These are phyloP conservation scores for Himalopsyche tibetana DNA, from an alignment of 2,888 invertebrate species.

Conservation along the genomic window DNA sequence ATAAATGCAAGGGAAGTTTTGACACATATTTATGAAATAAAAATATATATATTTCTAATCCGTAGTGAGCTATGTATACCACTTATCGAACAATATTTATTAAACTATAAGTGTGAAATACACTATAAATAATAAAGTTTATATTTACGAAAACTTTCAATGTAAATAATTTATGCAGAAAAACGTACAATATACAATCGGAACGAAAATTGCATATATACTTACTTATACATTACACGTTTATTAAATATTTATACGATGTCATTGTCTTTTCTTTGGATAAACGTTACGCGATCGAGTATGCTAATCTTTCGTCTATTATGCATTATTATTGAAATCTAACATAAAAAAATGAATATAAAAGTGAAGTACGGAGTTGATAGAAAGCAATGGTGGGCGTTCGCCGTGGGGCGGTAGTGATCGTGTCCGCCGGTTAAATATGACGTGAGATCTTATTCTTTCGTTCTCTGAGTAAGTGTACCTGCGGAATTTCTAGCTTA, in stretches of 20 bases:
- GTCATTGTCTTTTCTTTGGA: not conserved
- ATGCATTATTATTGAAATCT: not conserved
- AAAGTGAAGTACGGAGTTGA: not conserved
- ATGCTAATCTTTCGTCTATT: not conserved
- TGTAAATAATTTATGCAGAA: too few species aligned
- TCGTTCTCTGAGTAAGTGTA: constrained; percentile 9
- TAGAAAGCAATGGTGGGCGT: constrained; percentile 20
- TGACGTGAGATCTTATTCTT: not conserved
- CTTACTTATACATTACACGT: not conserved
- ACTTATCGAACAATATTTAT: too few species aligned
- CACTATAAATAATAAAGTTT: too few species aligned
- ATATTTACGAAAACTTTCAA: too few species aligned
- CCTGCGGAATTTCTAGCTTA: constrained; percentile 20
- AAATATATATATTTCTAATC: too few species aligned
- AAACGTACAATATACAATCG: not conserved
- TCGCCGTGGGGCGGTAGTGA: not conserved
- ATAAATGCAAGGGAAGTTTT: too few species aligned
- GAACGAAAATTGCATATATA: not conserved
- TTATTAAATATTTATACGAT: constrained; percentile 4
- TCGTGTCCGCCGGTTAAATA: not conserved
- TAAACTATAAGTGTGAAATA: too few species aligned
- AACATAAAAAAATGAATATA: not conserved
- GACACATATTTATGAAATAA: too few species aligned
- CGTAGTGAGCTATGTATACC: too few species aligned
- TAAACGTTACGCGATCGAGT: not conserved